These are phyloP conservation scores for Prionchulus punctatus DNA, from an alignment of 2,888 invertebrate species.

Conservation along the genomic window DNA sequence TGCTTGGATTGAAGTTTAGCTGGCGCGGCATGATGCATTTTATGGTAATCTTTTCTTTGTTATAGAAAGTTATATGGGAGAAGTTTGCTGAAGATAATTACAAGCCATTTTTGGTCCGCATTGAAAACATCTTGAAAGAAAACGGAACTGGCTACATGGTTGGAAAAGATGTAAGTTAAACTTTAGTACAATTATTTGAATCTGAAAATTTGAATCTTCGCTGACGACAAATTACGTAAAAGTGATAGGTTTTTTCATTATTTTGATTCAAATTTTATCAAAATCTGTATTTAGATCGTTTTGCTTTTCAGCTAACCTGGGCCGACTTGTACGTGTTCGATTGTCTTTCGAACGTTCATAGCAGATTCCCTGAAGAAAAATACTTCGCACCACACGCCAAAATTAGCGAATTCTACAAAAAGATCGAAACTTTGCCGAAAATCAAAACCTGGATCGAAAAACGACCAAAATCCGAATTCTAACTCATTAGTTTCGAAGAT, in stretches of 20 bases:
- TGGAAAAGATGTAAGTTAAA: constrained; percentile 15
- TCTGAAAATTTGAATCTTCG: too few species aligned
- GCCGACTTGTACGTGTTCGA: constrained; percentile 48
- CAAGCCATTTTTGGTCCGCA: constrained; percentile 19
- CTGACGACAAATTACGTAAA: too few species aligned
- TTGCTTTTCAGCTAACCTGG: constrained; percentile 44
- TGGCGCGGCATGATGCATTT: too few species aligned
- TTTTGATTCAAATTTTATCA: too few species aligned
- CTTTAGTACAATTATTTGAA: too few species aligned
- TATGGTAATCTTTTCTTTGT: not conserved
- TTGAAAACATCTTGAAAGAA: constrained; percentile 16
- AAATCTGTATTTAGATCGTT: too few species aligned
- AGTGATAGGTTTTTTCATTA: too few species aligned
- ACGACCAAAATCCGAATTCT: constrained; percentile 45
- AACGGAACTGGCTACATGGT: constrained; percentile 20
- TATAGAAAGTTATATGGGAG: not conserved
- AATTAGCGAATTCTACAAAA: constrained; percentile 43
- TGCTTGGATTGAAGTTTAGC: too few species aligned
- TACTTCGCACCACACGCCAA: constrained; percentile 44
- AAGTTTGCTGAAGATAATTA: too few species aligned
- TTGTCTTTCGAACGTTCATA: constrained; percentile 45
- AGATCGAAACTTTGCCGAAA: constrained; percentile 43
- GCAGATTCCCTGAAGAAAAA: too few species aligned
- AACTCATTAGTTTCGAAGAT: too few species aligned
- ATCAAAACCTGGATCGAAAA: constrained; percentile 51